A percentile compares a stretch with the other conserved stretches of the same genome.
Evolutionary conservation across 92 coral and sea anemone genomes (phyloP).

Genomic region (Phenganax stokvisi): DNA sequence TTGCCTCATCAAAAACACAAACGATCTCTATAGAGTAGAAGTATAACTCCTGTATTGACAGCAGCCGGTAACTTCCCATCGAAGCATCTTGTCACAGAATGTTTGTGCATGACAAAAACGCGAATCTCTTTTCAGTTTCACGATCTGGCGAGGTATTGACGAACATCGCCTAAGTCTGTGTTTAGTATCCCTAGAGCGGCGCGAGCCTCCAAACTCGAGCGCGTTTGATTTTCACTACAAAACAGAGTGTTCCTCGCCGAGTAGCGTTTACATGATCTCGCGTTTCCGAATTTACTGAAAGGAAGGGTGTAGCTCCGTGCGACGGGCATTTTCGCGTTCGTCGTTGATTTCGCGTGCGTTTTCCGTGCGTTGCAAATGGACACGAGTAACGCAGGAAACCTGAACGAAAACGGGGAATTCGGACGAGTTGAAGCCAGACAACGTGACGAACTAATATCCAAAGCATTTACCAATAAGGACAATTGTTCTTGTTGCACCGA

Average conservation of each 20-base stretch:
- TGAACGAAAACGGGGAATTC: slow-evolving; percentile 16
- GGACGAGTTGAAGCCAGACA: slow-evolving; percentile 16
- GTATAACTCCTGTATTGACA: no score
- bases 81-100: neutral
- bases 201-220: slow-evolving; percentile 32
- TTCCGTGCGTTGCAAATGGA: slow-evolving; percentile 23
- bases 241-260: slow-evolving; percentile 24
- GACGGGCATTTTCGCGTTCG: slow-evolving; percentile 14
- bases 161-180: slow-evolving; percentile 14
- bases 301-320: slow-evolving; percentile 39
- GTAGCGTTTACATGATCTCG: slow-evolving; percentile 24
- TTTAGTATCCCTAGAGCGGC: slow-evolving; percentile 32
- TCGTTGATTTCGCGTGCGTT: slow-evolving; percentile 7
- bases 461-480: slow-evolving; percentile 25
- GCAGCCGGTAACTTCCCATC: no score
- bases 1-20: no score
- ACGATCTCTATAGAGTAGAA: no score
- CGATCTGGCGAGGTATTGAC: slow-evolving; percentile 9
- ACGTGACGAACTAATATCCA: slow-evolving; percentile 14
- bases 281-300: slow-evolving; percentile 22
- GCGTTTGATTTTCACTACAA: neutral
- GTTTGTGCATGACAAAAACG: neutral
- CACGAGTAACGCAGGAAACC: slow-evolving; percentile 30
- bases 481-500: slow-evolving; percentile 6
- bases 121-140: neutral